Evolutionary conservation across 30 jellyfish, hydroid and myxozoan species (phyloP), one percentile per base, ranked within the genome.

Genomic region (Chrysaora quinquecirrha): DNA sequence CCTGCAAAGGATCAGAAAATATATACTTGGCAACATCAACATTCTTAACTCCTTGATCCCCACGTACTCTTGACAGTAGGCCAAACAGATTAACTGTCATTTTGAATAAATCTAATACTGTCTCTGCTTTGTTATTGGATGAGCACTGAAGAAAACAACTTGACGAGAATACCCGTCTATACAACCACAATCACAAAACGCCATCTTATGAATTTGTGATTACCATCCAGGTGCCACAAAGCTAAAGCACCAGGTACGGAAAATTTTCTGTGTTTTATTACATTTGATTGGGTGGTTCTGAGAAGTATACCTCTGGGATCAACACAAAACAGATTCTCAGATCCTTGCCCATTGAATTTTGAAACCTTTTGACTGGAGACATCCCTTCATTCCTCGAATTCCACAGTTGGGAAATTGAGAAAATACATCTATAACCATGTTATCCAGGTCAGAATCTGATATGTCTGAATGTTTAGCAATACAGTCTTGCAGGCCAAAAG

Each of bases 301-400:
- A 68, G 79, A 30, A 78, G 50, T 11, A 86, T 28, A 20, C 95
- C 85, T 24, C 48, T 73, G 22, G 95, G 95, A 63, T 85, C 95
- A 20, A 85, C 89, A 9, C 83, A 73, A 85, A 87, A 64, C 75
- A 76, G 43, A 87, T 46, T 28, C 28, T 22, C 90, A 50, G 35
- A 69, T 66, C 72, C 87, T 68, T 20, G 31, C 73, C 80, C 90
- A 48, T n/a, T 63, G 82, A 1, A 85, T 46, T 49, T 61, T 75
- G 24, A 76, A 43, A 19, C 88, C 90, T 49, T 61, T 35, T 23
- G 73, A 28, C 75, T 19, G 61, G 12, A 86, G 75, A 48, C 60
- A 78, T 27, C 96, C 96, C 28, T 38, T 64, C 85, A 65, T 78
- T 28, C 96, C 34, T n/a, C 86, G 58, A 56, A 62, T 62, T 50